phyloP scores from a whole-genome alignment of 2,797 vertebrate species.

The Sebastolobus alascanus region DNA sequence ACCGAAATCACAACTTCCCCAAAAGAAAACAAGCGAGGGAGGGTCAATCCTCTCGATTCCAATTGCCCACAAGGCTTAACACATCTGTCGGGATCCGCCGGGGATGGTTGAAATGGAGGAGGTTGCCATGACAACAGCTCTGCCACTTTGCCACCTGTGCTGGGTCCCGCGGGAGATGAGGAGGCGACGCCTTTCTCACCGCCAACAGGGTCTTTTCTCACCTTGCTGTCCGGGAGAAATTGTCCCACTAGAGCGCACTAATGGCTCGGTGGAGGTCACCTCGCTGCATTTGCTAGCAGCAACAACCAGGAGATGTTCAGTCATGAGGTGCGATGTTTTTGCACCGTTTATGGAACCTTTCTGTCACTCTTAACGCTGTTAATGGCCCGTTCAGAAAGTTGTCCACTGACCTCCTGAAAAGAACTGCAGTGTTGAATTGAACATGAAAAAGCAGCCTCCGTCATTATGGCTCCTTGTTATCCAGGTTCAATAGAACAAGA shows the following conservation, averaged over 20 bases:
- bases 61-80: slow-evolving; percentile 67
- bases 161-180: slow-evolving; percentile 24
- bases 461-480: slow-evolving; percentile 66
- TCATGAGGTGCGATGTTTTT: slow-evolving; percentile 9
- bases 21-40: slow-evolving; percentile 37
- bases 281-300: slow-evolving; percentile 20
- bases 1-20: slow-evolving; percentile 36
- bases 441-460: slow-evolving; percentile 15
- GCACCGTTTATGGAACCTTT: not conserved
- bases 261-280: slow-evolving; percentile 41
- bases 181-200: slow-evolving; percentile 33
- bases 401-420: slow-evolving; percentile 14
- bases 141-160: slow-evolving; percentile 62
- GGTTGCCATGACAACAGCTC: slow-evolving; percentile 75
- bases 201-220: slow-evolving; percentile 57
- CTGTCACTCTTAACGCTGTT: slow-evolving; percentile 2
- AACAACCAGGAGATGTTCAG: not conserved
- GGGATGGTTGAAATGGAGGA: slow-evolving; percentile 47
- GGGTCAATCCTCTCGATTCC: slow-evolving; percentile 70
- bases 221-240: slow-evolving; percentile 40
- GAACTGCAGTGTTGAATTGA: slow-evolving; percentile 6
- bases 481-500: slow-evolving; percentile 58
- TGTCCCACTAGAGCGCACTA: slow-evolving; percentile 36
- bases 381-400: slow-evolving; percentile 21
- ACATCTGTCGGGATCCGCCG: slow-evolving; percentile 60